These are phyloP conservation scores for Pararge aegeria DNA, from an alignment of 1,140 invertebrate species.

Conservation along the genomic window DNA sequence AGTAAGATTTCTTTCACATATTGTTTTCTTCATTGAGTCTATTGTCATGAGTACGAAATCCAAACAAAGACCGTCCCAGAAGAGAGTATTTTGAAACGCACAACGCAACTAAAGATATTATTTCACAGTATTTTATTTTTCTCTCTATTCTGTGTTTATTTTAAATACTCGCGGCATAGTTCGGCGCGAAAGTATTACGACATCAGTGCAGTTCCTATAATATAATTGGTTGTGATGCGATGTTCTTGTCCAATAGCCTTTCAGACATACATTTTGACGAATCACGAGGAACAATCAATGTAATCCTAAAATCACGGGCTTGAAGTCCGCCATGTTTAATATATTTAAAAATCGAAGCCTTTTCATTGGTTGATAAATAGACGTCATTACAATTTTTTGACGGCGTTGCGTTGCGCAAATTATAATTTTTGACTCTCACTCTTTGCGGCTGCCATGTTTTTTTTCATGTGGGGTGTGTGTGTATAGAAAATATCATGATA, in stretches of 20 bases:
- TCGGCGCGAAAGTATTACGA: slow-evolving; percentile 39
- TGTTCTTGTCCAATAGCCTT: slow-evolving; percentile 19
- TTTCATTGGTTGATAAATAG: slow-evolving; percentile 56
- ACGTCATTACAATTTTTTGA: slow-evolving; percentile 52
- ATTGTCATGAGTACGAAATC: too few species aligned
- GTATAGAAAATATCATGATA: slow-evolving; percentile 74
- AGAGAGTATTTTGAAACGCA: too few species aligned
- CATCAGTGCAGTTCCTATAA: neutral
- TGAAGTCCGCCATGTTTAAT: slow-evolving; percentile 61
- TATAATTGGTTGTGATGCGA: slow-evolving; percentile 14
- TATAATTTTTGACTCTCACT: slow-evolving; percentile 75
- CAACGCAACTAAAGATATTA: too few species aligned
- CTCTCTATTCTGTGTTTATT: neutral
- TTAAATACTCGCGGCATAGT: slow-evolving; percentile 34
- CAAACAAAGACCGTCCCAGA: too few species aligned
- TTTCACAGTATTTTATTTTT: neutral
- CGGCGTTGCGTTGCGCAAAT: slow-evolving; percentile 76
- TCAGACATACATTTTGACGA: slow-evolving; percentile 44
- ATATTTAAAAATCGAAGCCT: slow-evolving; percentile 55
- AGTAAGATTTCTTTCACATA: too few species aligned
- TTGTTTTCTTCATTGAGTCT: too few species aligned
- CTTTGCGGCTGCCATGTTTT: slow-evolving; percentile 77
- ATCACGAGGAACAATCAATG: slow-evolving; percentile 45
- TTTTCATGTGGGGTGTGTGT: slow-evolving; percentile 78
- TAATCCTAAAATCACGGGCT: slow-evolving; percentile 53